A percentile compares a stretch with the other conserved stretches of the same genome.
phyloP scores from a whole-genome alignment of 92 coral and sea anemone genomes.

The Isaurus tuberculatus region DNA sequence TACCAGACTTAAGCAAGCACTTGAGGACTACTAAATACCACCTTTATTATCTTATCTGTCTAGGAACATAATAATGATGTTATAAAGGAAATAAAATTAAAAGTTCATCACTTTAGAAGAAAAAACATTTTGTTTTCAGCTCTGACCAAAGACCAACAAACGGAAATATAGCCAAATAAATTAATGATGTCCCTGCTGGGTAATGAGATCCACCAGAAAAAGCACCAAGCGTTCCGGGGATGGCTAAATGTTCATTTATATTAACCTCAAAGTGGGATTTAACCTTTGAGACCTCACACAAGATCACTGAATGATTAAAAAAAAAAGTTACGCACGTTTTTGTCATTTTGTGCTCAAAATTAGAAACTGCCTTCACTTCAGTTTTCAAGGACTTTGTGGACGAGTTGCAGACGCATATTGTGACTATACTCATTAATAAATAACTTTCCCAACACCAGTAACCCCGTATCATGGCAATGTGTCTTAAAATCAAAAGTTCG shows the following conservation, averaged over 20 bases:
- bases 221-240: constrained; percentile 20
- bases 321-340: constrained; percentile 2
- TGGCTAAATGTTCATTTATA: background rate
- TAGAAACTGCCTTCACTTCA: background rate
- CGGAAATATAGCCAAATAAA: constrained; percentile 3
- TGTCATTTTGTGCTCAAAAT: background rate
- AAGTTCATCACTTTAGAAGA: background rate
- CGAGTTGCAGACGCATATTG: constrained; percentile 23
- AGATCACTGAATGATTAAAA: constrained; percentile 14
- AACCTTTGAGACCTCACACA: constrained; percentile 29
- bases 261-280: constrained; percentile 43
- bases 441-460: background rate
- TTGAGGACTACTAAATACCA: constrained; percentile 37
- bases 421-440: constrained; percentile 16
- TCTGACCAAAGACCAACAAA: background rate
- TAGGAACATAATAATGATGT: background rate
- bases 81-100: background rate
- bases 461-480: background rate
- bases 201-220: background rate
- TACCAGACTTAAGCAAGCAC: constrained; percentile 42
- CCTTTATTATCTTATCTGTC: constrained; percentile 30
- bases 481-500: constrained; percentile 24
- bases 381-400: background rate
- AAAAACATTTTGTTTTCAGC: background rate
- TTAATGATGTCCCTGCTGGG: constrained; percentile 44